Base-by-base conservation (phyloP, 2,888 invertebrate species). In the Troglohyphantes excavatus region DNA sequence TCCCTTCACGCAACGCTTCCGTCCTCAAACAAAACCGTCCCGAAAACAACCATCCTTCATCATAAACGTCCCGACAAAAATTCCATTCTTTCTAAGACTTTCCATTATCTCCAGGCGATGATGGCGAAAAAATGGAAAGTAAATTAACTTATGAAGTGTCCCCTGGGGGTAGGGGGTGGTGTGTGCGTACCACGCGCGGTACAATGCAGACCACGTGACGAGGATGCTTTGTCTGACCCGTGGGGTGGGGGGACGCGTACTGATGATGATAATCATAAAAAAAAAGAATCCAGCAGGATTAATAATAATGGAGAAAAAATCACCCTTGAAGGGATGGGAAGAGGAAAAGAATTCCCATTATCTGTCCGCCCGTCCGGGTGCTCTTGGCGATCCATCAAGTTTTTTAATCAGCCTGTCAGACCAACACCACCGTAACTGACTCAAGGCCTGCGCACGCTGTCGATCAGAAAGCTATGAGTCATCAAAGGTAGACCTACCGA, bases 221-320 rank as follows among this genome's bases (percentile, higher is more conserved):
- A 19, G 46, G 43, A 39, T 33, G 82, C 76, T 76, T 75, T 75
- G 72, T 75, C 75, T 67, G 33, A 19, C 33, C 86, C 70, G 21
- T 43, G 59, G 79, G 86, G 78, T 23, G 73, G 39, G 46, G 61
- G 23, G 61, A 39, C n/a, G n/a, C n/a, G n/a, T n/a, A n/a, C n/a
- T n/a, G n/a, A n/a, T 7, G 21, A n/a, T 23, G 17, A 63, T 53
- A 65, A 33, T 17, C 9, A 53, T n/a, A 61, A 61, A 79, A 86
- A 86, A 86, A 85, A n/a, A 67, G 23, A 61, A 23, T 21, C 26
- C 29, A n/a, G n/a, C 29, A 17, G 65, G 85, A 88, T 88, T 88
- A 88, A 81, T 88, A 88, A 88, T 88, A 88, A 88, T 88, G 82
- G 82, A 88, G 79, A 88, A 88, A 88, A 88, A 88, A 88, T 75